Evolutionary conservation across 2,888 invertebrate genomes (phyloP), one percentile per base, ranked within the genome.

Genomic region (Melolontha melolontha): DNA sequence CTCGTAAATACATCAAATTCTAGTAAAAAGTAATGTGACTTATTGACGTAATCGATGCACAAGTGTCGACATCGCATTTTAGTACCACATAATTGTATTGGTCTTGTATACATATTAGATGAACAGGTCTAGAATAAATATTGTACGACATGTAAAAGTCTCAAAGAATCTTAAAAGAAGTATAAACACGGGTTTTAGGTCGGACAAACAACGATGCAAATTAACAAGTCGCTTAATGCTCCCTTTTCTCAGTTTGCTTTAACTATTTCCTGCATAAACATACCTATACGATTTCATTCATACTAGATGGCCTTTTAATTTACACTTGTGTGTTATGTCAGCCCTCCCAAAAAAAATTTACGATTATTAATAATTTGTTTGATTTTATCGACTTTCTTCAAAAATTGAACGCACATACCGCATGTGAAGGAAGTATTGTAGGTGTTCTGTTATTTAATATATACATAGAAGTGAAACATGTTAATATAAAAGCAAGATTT

Each of bases 161-260:
- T 59, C 59, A 47, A 59, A 59, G 59, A 59, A 59, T 59, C 59
- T 59, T 59, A 59, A 59, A 59, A 59, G 59, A 59, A 59, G 57
- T 59, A 44, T 47, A 59, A 59, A 59, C 44, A 59, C 11, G 22
- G 59, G 44, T 59, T 59, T 59, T 44, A 59, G 59, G 47, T 44
- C 59, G 59, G 59, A 29, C 44, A 59, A 59, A 59, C 59, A 59
- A 59, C 59, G 47, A 44, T 59, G 59, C 47, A 59, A 59, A 59
- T 59, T 59, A 59, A 59, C 59, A 59, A 59, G 59, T 59, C 47
- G 59, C 59, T 59, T 59, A 59, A 59, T 59, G 59, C 59, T 59
- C 59, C 59, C 59, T 59, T 59, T 59, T 59, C 59, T 59, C 59
- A 59, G 59, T 59, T 59, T 59, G 59, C 44, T 59, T 59, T 59